Percentiles rank a stretch among this genome's conserved stretches.
Evolutionary conservation across 2,113 vertebrate genomes (phyloP).

Genomic region (Antidorcas marsupialis): DNA sequence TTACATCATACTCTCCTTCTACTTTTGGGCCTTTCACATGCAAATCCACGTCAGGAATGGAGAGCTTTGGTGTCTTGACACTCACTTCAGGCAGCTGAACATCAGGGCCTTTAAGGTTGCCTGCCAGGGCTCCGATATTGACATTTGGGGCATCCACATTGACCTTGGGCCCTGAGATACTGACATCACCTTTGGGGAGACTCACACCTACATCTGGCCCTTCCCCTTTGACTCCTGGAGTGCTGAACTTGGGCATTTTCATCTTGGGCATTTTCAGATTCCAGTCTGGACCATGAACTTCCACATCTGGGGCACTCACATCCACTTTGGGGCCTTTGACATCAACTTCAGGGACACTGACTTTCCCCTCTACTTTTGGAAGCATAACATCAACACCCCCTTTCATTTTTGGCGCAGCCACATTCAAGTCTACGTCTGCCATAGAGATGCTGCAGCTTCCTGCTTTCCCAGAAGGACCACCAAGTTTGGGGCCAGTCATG

Average conservation of each 20-base stretch:
- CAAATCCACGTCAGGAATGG: constrained; percentile 66
- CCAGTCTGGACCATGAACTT: constrained; percentile 63
- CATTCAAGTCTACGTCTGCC: constrained; percentile 57
- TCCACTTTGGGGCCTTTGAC: constrained; percentile 51
- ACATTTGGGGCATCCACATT: constrained; percentile 56
- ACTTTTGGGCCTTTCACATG: constrained; percentile 59
- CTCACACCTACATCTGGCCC: constrained; percentile 13
- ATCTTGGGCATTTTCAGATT: constrained; percentile 72
- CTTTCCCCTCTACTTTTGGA: background rate
- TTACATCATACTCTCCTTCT: constrained; percentile 59
- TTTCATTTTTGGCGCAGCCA: constrained; percentile 54
- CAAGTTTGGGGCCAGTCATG: constrained; percentile 53
- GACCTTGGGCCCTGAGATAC: constrained; percentile 55
- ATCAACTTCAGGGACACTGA: constrained; percentile 63
- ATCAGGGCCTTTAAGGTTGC: constrained; percentile 66
- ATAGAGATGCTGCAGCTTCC: constrained; percentile 53
- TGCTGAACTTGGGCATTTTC: constrained; percentile 58
- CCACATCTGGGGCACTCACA: background rate
- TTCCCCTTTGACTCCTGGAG: constrained; percentile 63
- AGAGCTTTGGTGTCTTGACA: constrained; percentile 63
- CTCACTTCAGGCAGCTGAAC: constrained; percentile 64
- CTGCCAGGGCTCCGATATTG: constrained; percentile 45
- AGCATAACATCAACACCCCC: constrained; percentile 42
- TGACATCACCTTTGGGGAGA: constrained; percentile 48
- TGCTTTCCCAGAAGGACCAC: constrained; percentile 53